Base-by-base conservation (phyloP, 2,797 vertebrate species). In the Danio choprae region DNA sequence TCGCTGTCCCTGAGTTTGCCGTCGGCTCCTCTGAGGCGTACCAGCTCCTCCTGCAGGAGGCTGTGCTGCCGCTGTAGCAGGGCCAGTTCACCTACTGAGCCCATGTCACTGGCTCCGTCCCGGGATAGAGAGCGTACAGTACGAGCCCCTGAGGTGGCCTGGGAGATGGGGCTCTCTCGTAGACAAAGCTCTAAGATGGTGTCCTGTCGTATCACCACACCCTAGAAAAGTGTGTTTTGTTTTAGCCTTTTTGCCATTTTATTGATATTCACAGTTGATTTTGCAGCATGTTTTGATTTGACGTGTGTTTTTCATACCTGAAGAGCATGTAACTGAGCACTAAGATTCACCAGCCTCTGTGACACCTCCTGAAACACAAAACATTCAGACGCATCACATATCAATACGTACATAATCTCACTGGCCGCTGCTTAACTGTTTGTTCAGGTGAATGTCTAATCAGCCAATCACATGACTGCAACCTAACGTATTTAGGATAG, bases 41-140 rank as follows among this genome's bases (percentile, higher is more conserved):
- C 87, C 79, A 96, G 90, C 90, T 97, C 95, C 56, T 96, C 96
- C 88, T 97, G 95, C 71, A 96, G 83, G 41, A 96, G 91, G 0
- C 91, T 84, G 18, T 95, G 95, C 8, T 97, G 96, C 12, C 94
- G 92, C 84, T 95, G 95, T 50, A 95, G 89, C 9, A 97, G 87
- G 0, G 93, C 91, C 86, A 96, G 90, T 65, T 96, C 95, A 0
- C 94, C 94, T 1, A 92, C 89, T 11, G 91, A 89, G 5, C 93
- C 92, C 5, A 92, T 88, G 0, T 86, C 83, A 0, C 70, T 80
- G 7, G 80, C 84, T 4, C 90, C 87, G 2, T 96, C 93, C 60
- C 93, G 87, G 3, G 94, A 95, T 43, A 94, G 90, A 15, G 92
- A 90, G 10, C 93, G 91, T 68, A 86, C 83, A 15, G 85, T 68